Evolutionary conservation across 2,113 vertebrate genomes (phyloP).

Genomic region (Bos indicus): DNA sequence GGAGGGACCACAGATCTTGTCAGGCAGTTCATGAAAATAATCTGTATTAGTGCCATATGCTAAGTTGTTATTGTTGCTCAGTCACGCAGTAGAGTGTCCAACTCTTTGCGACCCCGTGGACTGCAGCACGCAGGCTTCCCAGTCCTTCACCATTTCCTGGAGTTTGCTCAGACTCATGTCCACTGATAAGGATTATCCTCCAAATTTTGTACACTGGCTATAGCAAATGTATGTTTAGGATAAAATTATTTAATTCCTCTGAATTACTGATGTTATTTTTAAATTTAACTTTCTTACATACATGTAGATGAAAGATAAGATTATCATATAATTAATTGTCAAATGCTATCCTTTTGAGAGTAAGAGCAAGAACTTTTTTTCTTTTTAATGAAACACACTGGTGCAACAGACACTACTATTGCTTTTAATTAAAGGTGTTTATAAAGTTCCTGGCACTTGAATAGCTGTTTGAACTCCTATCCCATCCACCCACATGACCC

Average conservation of each 20-base stretch:
- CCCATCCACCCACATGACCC: background rate
- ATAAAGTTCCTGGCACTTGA: background rate
- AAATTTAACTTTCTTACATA: background rate
- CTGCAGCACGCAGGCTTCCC: background rate
- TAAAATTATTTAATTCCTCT: background rate
- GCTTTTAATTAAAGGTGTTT: background rate
- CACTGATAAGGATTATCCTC: background rate
- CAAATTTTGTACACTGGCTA: background rate
- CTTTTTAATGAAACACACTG: background rate
- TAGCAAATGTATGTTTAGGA: background rate
- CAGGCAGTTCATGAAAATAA: background rate
- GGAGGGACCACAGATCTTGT: background rate
- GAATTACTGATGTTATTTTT: background rate
- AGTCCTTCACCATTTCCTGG: background rate
- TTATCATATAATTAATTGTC: background rate
- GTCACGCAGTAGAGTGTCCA: background rate
- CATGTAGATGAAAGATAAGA: background rate
- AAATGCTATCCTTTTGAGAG: background rate
- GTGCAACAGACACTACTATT: background rate
- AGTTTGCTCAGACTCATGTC: background rate
- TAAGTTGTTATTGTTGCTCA: background rate
- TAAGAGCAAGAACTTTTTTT: background rate
- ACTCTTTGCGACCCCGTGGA: fast-evolving
- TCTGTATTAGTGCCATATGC: background rate
- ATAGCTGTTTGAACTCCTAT: background rate